Base-by-base conservation (phyloP, 2,888 invertebrate genomes). In the Drosophila melanocephala region DNA sequence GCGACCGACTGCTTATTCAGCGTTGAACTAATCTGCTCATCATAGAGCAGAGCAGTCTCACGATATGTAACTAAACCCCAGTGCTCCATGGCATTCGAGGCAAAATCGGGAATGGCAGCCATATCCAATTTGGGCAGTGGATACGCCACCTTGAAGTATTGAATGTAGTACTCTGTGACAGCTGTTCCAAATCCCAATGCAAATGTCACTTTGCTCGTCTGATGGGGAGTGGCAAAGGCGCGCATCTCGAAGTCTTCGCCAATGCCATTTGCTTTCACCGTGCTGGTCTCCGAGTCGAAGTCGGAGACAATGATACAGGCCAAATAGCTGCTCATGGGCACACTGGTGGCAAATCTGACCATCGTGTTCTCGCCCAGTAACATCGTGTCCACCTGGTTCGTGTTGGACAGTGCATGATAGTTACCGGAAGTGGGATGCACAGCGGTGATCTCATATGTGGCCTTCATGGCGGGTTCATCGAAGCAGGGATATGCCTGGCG, bases 401-500 rank as follows among this genome's bases (percentile, higher is more conserved):
- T 88, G 28, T 98, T 98, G 33, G 97, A 98, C 39, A 97, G 94
- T 16, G 97, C 97, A 57, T 95, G 94, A 87, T 97, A 96, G 35
- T 94, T 94, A 5, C 94, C 93, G 10, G 66, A 64, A 4, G 94
- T 93, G 0, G 97, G 97, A 88, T 96, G 96, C 28, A 96, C 95
- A 16, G 98, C 93, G 37, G 95, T 96, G 2, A 98, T 95, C 19
- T 95, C 95, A 93, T 96, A 98, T 47, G 96, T 96, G 0, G 99
- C 97, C 94, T 98, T 98, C 93, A 97, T 96, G 59, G 96, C 96
- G 0, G 97, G 99, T 91, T 98, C 98, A 93, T 99, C 99, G 91
- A 99, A 98, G 92, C 99, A 99, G 0, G 99, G 99, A 91, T 97
- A 99, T 0, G 98, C 97, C 94, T 97, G 96, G n/a, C 99, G 95